These are phyloP conservation scores for Drosophila kikkawai DNA, from an alignment of 1,140 invertebrate genomes.

Conservation along the genomic window DNA sequence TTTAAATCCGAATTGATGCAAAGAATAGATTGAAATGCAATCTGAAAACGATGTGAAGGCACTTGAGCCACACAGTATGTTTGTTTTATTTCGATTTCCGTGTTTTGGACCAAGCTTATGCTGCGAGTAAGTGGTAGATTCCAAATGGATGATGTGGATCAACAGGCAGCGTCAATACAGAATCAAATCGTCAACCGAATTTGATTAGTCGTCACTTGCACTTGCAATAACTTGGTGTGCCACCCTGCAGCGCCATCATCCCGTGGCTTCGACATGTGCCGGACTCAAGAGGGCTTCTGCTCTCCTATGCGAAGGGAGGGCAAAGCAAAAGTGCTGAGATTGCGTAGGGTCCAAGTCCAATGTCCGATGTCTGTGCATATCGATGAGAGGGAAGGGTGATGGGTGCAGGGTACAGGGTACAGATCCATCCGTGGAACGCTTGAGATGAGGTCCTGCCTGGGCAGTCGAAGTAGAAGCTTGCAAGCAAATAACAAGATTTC, in stretches of 20 bases:
- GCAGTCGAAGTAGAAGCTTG: conserved; percentile 27
- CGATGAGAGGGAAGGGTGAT: neutral
- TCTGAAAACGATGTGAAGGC: neutral
- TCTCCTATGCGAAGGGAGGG: conserved; percentile 25
- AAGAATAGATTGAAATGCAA: neutral
- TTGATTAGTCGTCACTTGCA: conserved; percentile 55
- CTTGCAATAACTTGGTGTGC: conserved; percentile 20
- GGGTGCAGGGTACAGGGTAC: neutral
- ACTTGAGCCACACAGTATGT: neutral
- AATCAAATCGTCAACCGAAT: conserved; percentile 57
- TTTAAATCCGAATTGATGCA: neutral
- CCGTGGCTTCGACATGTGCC: conserved; percentile 18
- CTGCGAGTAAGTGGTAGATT: conserved; percentile 23
- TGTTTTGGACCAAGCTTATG: conserved; percentile 6
- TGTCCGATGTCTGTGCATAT: conserved; percentile 34
- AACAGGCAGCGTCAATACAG: conserved; percentile 49
- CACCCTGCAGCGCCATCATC: neutral
- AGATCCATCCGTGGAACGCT: neutral
- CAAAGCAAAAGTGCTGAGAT: conserved; percentile 52
- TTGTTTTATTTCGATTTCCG: neutral
- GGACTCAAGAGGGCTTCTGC: conserved; percentile 30
- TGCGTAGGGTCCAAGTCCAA: conserved; percentile 41
- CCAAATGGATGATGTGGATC: conserved; percentile 34
- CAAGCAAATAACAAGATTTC: conserved; percentile 73
- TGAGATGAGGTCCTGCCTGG: conserved; percentile 8